Evolutionary conservation across 2,888 invertebrate species (phyloP).

Genomic region (Mimumesa dahlbomi): DNA sequence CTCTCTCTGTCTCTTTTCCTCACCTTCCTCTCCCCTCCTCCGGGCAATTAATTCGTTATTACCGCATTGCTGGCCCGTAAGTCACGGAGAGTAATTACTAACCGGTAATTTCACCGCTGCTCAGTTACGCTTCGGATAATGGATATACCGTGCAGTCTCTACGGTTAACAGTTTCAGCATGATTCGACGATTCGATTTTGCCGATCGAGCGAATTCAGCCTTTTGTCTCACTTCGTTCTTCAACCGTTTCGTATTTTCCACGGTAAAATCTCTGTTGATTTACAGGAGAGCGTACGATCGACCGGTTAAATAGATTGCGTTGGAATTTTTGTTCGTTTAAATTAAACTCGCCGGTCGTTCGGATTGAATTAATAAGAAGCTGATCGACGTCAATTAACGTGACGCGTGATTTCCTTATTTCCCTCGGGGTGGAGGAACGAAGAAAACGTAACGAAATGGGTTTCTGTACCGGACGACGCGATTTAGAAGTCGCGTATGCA

Average conservation of each 20-base stretch:
- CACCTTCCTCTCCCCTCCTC: conserved; percentile 8
- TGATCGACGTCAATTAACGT: no score
- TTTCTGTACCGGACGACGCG: conserved; percentile 1
- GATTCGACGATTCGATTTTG: conserved; percentile 37
- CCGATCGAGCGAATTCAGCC: conserved; percentile 25
- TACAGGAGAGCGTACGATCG: no score
- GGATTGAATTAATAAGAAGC: no score
- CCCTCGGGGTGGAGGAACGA: not conserved
- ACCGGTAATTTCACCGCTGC: conserved; percentile 65
- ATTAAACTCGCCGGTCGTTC: no score
- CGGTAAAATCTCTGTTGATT: no score
- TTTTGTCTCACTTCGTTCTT: not conserved
- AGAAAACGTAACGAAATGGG: conserved; percentile 11
- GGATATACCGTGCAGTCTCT: conserved; percentile 41
- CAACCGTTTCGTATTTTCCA: no score
- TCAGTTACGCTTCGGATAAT: conserved; percentile 66
- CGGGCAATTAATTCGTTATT: conserved; percentile 71
- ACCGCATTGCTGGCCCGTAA: conserved; percentile 64
- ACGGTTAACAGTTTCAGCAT: conserved; percentile 36
- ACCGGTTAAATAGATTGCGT: no score
- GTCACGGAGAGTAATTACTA: conserved; percentile 63
- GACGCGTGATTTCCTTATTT: no score
- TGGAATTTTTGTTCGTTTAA: no score
- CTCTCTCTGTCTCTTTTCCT: no score
- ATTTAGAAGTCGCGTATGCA: not conserved